Evolutionary conservation across 2,888 invertebrate genomes (phyloP), one percentile per base, ranked within the genome.

Genomic region (Hemithea aestivaria): DNA sequence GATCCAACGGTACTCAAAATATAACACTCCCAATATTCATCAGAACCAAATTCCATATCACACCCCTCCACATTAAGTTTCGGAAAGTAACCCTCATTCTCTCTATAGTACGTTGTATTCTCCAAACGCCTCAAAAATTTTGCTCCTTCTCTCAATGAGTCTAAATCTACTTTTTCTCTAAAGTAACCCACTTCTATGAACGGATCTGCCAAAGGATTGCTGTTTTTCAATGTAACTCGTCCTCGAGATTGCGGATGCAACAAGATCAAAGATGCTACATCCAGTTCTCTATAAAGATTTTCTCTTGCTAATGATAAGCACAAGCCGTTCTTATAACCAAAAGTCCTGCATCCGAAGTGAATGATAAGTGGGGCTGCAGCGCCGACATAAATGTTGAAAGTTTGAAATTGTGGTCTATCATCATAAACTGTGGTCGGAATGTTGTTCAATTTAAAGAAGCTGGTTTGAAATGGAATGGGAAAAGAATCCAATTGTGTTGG

Each of bases 21-120:
- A 54, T 90, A 88, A 56, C 93, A 93, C 26, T 79, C 78, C 90
- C 92, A 92, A 54, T 92, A 93, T 0, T 73, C 72, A 60, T 91
- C 89, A 0, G 88, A 78, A 10, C 80, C 89, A 58, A 88, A 89
- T 1, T 56, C 45, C 2, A 79, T 55, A 5, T 79, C 73, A 57
- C 93, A 92, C 1, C 83, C 88, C 0, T 87, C 82, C 1, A 91
- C 78, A 2, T 66, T 53, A 21, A 75, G 33, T 32, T 54, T 62
- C 0, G 63, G 63, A 4, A 81, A 27, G 23, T 53, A 53, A 1
- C 70, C 75, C 3, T 54, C 48, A 2, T 69, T 69, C 23, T 65
- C 54, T 29, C 51, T 68, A 36, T 58, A 79, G 48, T 76, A 68
- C 0, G 66, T 62, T 0, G 85, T 80, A 7, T 76, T 60, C 6